Evolutionary conservation across 2,888 invertebrate species (phyloP).

Genomic region (Apotomis turbidana): DNA sequence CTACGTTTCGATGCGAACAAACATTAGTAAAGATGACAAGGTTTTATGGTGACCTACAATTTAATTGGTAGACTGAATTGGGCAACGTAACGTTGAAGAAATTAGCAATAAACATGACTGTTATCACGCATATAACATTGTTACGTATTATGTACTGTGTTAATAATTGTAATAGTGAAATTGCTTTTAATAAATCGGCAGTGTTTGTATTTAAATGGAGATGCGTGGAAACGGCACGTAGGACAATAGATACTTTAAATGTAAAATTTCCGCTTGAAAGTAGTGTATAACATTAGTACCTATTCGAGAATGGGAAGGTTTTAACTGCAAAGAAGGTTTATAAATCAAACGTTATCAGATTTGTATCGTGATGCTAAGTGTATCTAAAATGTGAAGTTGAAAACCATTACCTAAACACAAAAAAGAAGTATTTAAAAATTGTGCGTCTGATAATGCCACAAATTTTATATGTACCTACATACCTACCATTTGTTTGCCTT

Average conservation of each 20-base stretch:
- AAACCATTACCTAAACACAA: no score
- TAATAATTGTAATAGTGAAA: slow-evolving; percentile 34
- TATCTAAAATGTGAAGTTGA: no score
- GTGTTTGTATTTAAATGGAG: slow-evolving; percentile 36
- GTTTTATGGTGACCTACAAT: slow-evolving; percentile 15
- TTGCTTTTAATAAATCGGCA: slow-evolving; percentile 41
- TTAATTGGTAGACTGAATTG: slow-evolving; percentile 4
- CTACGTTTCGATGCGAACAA: not conserved
- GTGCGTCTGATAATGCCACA: no score
- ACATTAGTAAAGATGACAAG: slow-evolving; percentile 8
- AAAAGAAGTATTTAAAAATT: no score
- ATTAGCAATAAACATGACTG: slow-evolving; percentile 32
- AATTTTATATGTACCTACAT: no score
- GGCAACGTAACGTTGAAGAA: slow-evolving; percentile 22
- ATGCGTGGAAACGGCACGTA: slow-evolving; percentile 33
- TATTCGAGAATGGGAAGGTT: not conserved
- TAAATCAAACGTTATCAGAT: no score
- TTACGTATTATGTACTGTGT: slow-evolving; percentile 38
- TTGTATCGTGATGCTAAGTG: no score
- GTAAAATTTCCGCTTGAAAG: slow-evolving; percentile 3
- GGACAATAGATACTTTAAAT: slow-evolving; percentile 15
- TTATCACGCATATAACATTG: slow-evolving; percentile 33
- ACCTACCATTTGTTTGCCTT: no score
- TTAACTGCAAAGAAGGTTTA: not conserved
- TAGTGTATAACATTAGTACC: not conserved